These are phyloP conservation scores for Penaeus indicus DNA, from an alignment of 1,140 invertebrate genomes.

Conservation along the genomic window DNA sequence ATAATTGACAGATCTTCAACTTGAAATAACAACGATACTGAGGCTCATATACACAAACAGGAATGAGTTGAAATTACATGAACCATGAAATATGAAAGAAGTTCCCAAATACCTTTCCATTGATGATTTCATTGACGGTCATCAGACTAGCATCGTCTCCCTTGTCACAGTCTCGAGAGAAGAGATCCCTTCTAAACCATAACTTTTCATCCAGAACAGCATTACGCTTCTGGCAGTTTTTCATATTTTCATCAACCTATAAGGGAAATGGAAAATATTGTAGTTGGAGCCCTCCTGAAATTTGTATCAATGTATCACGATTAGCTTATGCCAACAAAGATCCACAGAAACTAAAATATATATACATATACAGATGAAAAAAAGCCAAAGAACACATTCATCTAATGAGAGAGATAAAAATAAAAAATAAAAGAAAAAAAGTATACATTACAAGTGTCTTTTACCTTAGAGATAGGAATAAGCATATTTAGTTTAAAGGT, in stretches of 20 bases:
- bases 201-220: constrained; percentile 87
- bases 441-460: constrained; percentile 46
- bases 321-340: no score
- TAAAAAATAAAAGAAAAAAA: not conserved
- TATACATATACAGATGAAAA: no score
- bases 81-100: no score
- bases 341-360: no score
- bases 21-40: no score
- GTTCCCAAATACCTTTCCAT: constrained; percentile 84
- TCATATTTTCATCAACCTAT: constrained; percentile 98
- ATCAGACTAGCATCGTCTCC: constrained; percentile 74
- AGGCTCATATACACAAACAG: not conserved
- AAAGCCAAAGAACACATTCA: no score
- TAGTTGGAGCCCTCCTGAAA: not conserved
- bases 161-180: constrained; percentile 59
- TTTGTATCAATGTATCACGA: not conserved
- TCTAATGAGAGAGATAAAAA: not conserved
- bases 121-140: constrained; percentile 96
- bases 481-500: constrained; percentile 97
- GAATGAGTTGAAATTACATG: no score
- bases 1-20: no score
- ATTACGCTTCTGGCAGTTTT: constrained; percentile 90
- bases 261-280: constrained; percentile 39
- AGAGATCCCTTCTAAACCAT: constrained; percentile 86
- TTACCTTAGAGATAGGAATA: constrained; percentile 96